Evolutionary conservation across 2,888 invertebrate genomes (phyloP).

Genomic region (Prosopocoilus inquinatus): DNA sequence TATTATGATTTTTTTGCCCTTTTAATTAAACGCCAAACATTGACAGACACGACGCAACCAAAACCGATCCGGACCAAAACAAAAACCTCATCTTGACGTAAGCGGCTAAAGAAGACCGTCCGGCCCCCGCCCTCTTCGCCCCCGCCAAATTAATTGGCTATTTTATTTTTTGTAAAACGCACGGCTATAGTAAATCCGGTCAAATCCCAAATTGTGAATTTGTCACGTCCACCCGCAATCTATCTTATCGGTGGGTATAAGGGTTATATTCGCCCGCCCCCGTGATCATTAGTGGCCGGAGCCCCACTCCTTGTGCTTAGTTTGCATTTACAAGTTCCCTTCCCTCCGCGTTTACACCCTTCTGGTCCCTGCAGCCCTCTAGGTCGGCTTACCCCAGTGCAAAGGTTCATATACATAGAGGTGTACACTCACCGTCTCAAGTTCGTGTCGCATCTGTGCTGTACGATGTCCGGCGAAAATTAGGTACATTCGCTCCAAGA

Average conservation of each 20-base stretch:
- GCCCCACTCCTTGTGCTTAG: slow-evolving; percentile 51
- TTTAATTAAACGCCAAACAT: too few relatives aligned
- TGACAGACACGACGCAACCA: too few relatives aligned
- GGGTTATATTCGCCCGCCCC: slow-evolving; percentile 48
- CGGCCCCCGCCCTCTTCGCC: too few relatives aligned
- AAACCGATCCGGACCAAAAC: too few relatives aligned
- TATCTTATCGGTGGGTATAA: slow-evolving; percentile 49
- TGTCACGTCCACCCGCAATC: slow-evolving; percentile 47
- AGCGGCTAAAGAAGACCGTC: too few relatives aligned
- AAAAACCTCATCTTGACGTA: too few relatives aligned
- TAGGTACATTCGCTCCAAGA: slow-evolving; percentile 25
- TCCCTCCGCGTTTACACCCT: slow-evolving; percentile 33
- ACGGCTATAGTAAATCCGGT: slow-evolving; percentile 16
- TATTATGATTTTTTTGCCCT: too few relatives aligned
- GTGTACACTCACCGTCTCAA: slow-evolving; percentile 47
- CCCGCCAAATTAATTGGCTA: too few relatives aligned
- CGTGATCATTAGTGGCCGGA: slow-evolving; percentile 50
- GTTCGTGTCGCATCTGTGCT: slow-evolving; percentile 28
- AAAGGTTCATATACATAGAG: slow-evolving; percentile 53
- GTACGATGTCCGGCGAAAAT: slow-evolving; percentile 17
- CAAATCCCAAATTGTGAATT: slow-evolving; percentile 48
- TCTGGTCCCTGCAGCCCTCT: slow-evolving; percentile 33
- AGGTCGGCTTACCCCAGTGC: slow-evolving; percentile 41
- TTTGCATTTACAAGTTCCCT: slow-evolving; percentile 53
- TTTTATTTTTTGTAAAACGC: not conserved